A percentile compares a stretch with the other conserved stretches of the same genome.
Conservation (phyloP, 2,888 invertebrate genomes). For the Scaptomyza parva region DNA sequence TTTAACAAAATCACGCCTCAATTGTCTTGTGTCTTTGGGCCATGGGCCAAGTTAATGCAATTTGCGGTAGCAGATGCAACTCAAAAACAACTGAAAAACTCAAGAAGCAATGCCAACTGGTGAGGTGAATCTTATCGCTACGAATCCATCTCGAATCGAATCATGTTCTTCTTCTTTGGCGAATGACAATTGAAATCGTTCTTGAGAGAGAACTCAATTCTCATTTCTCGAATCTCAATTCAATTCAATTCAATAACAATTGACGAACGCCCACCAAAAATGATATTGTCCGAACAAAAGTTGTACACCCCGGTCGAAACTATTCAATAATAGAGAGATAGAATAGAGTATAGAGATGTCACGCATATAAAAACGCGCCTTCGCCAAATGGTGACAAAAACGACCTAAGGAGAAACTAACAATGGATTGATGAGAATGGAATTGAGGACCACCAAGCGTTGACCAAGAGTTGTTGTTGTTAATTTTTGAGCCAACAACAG, state of each 20-base stretch:
- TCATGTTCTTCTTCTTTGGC: slow-evolving; percentile 17
- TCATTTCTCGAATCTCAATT: too few species aligned
- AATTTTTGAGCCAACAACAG: slow-evolving; percentile 19
- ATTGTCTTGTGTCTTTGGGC: slow-evolving; percentile 53
- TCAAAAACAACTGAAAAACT: neutral
- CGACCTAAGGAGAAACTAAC: slow-evolving; percentile 30
- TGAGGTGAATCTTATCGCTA: slow-evolving; percentile 48
- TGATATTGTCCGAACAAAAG: slow-evolving; percentile 27
- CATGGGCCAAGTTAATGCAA: slow-evolving; percentile 63
- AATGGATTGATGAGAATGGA: slow-evolving; percentile 39
- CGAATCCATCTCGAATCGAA: slow-evolving; percentile 63
- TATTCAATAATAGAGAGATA: slow-evolving; percentile 65
- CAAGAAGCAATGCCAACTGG: slow-evolving; percentile 18
- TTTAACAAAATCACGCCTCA: slow-evolving; percentile 68
- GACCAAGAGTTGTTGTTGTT: slow-evolving; percentile 10
- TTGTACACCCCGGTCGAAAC: neutral
- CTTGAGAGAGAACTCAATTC: slow-evolving; percentile 39
- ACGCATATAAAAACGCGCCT: slow-evolving; percentile 73
- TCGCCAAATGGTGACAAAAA: slow-evolving; percentile 44
- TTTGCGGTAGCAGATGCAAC: slow-evolving; percentile 65
- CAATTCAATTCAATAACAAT: slow-evolving; percentile 57
- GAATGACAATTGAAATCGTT: slow-evolving; percentile 50
- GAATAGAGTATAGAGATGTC: slow-evolving; percentile 61
- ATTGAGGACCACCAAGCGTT: slow-evolving; percentile 54
- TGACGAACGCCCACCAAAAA: slow-evolving; percentile 63